A percentile compares a stretch with the other conserved stretches of the same genome.
Conservation (phyloP, 2,888 invertebrate species). For the Bursaphelenchus okinawaensis region DNA sequence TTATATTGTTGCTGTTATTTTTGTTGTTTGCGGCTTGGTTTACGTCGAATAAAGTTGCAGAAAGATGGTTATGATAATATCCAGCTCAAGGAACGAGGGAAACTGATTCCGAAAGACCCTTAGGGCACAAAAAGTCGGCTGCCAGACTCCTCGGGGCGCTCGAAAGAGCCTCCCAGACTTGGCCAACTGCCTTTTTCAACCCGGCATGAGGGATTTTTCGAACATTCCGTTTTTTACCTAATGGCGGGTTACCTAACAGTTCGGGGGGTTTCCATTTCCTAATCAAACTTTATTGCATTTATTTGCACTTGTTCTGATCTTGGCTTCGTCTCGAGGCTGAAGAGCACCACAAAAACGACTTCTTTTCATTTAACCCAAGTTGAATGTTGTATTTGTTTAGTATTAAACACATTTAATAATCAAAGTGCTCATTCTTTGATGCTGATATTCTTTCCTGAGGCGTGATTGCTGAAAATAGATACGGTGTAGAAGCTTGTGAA, state of each 20-base stretch:
- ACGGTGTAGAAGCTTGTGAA: too few relatives aligned
- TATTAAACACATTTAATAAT: too few relatives aligned
- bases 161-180: neutral
- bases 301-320: neutral
- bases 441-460: neutral
- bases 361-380: too few relatives aligned
- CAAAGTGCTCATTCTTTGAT: too few relatives aligned
- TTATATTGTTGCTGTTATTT: neutral
- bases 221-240: too few relatives aligned
- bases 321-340: neutral
- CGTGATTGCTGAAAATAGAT: too few relatives aligned
- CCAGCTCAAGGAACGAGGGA: neutral
- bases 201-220: neutral
- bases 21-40: too few relatives aligned
- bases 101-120: neutral
- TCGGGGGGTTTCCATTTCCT: neutral
- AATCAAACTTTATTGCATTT: neutral
- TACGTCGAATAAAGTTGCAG: too few relatives aligned
- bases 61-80: too few relatives aligned
- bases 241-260: too few relatives aligned
- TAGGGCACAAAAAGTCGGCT: neutral
- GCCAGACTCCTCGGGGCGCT: neutral
- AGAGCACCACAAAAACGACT: neutral
- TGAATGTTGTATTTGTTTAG: too few relatives aligned
- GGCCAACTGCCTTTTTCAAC: neutral